Conservation (phyloP, 1,140 invertebrate species). For the Drosophila sturtevanti region DNA sequence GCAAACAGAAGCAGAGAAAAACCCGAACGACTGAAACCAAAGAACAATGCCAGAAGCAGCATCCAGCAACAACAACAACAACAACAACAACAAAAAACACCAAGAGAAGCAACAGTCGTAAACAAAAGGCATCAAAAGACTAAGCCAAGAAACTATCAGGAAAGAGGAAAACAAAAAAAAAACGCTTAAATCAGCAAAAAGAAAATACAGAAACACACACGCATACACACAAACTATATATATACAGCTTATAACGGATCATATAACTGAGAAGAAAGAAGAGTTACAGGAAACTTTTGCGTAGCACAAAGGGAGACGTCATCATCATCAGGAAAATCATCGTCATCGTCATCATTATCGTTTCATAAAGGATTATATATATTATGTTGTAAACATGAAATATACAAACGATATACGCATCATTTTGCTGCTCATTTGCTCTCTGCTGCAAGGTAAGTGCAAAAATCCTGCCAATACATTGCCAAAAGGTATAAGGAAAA, state of each 20-base stretch:
- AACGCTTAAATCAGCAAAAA: conserved; percentile 67
- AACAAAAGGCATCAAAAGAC: conserved; percentile 49
- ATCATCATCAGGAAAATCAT: conserved; percentile 50
- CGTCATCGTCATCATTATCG: conserved; percentile 36
- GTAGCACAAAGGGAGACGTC: neutral
- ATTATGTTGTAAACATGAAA: conserved; percentile 81
- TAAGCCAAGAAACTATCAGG: conserved; percentile 39
- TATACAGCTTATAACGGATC: conserved; percentile 18
- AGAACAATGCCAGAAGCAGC: conserved; percentile 9
- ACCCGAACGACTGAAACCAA: conserved; percentile 6
- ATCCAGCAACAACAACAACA: conserved; percentile 40
- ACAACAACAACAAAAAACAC: conserved; percentile 55
- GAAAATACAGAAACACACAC: conserved; percentile 11
- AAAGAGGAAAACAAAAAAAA: conserved; percentile 33
- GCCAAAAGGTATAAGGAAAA: neutral
- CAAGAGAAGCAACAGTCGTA: conserved; percentile 52
- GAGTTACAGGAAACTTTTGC: conserved; percentile 24
- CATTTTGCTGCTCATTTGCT: conserved; percentile 77
- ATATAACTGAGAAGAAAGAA: conserved; percentile 3
- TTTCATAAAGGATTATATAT: conserved; percentile 64
- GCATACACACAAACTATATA: neutral
- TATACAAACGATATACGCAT: conserved; percentile 73
- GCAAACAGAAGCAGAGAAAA: conserved; percentile 42
- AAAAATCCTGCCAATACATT: conserved; percentile 27
- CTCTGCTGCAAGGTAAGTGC: conserved; percentile 78